These are phyloP conservation scores for Scleropages formosus DNA, from an alignment of 2,797 vertebrate genomes.

Conservation along the genomic window DNA sequence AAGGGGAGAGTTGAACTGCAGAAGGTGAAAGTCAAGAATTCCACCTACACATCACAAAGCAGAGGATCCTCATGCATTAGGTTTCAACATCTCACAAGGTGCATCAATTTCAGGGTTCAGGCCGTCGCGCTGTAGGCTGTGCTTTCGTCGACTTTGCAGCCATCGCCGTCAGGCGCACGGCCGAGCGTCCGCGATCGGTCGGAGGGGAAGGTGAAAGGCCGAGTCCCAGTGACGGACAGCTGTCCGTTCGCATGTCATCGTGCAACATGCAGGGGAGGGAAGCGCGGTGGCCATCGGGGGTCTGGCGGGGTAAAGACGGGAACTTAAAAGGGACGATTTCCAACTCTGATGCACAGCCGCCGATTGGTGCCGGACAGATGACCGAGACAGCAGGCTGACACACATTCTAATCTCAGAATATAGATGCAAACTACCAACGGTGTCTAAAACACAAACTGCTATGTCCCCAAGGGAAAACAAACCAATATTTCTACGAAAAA, in stretches of 20 bases:
- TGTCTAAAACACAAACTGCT: too few relatives aligned
- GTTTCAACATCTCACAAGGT: conserved; percentile 61
- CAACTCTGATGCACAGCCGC: too few relatives aligned
- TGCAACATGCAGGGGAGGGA: neutral
- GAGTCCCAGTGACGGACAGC: too few relatives aligned
- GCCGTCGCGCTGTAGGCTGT: conserved; percentile 67
- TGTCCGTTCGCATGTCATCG: neutral
- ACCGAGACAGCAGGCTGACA: too few relatives aligned
- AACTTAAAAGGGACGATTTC: too few relatives aligned
- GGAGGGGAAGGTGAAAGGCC: neutral
- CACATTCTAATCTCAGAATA: too few relatives aligned
- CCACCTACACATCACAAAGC: conserved; percentile 61
- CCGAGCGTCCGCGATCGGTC: conserved; percentile 50
- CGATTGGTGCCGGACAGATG: too few relatives aligned
- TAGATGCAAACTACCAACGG: too few relatives aligned
- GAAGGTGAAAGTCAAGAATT: conserved; percentile 37
- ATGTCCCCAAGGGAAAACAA: too few relatives aligned
- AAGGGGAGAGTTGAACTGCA: conserved; percentile 36
- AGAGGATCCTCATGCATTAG: conserved; percentile 69
- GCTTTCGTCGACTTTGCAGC: conserved; percentile 61
- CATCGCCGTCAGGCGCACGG: conserved; percentile 53
- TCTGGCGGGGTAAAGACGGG: conserved; percentile 18
- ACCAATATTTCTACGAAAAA: too few relatives aligned
- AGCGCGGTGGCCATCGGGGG: conserved; percentile 20
- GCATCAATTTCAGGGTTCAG: conserved; percentile 58